These are phyloP conservation scores for Drosophila melanosoma DNA, from an alignment of 2,888 invertebrate species.

Conservation along the genomic window DNA sequence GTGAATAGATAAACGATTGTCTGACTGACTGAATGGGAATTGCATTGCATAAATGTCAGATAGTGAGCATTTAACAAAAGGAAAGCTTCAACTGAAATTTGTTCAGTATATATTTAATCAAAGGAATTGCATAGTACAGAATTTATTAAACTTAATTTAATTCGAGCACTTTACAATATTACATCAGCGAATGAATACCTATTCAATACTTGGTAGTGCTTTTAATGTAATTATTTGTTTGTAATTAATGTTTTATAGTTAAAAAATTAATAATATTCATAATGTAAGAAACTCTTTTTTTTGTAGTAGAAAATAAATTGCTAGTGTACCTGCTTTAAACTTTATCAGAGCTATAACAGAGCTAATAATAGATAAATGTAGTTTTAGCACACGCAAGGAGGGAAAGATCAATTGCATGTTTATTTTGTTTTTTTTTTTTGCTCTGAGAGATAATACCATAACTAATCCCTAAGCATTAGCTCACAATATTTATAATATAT, in stretches of 20 bases:
- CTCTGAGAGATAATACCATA: no score
- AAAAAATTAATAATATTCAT: not conserved
- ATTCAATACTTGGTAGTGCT: not conserved
- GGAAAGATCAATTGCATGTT: no score
- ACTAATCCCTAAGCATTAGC: no score
- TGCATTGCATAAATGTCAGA: conserved; percentile 31
- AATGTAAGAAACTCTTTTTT: not conserved
- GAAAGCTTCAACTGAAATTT: not conserved
- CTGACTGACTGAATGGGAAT: conserved; percentile 27
- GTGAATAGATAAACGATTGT: conserved; percentile 30
- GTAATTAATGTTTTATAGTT: not conserved
- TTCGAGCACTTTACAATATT: not conserved
- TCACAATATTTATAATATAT: no score
- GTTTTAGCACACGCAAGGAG: no score
- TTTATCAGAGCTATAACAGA: no score
- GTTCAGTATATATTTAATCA: not conserved
- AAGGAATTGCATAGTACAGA: not conserved
- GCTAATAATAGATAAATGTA: no score
- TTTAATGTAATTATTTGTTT: not conserved
- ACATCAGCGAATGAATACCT: not conserved
- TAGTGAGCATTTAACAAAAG: not conserved
- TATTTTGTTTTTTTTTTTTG: no score
- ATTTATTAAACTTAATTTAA: not conserved
- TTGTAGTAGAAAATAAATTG: no score
- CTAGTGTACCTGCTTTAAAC: no score